Evolutionary conservation across 2,888 invertebrate species (phyloP), one percentile per base, ranked within the genome.

Genomic region (Epinotia bilunana): DNA sequence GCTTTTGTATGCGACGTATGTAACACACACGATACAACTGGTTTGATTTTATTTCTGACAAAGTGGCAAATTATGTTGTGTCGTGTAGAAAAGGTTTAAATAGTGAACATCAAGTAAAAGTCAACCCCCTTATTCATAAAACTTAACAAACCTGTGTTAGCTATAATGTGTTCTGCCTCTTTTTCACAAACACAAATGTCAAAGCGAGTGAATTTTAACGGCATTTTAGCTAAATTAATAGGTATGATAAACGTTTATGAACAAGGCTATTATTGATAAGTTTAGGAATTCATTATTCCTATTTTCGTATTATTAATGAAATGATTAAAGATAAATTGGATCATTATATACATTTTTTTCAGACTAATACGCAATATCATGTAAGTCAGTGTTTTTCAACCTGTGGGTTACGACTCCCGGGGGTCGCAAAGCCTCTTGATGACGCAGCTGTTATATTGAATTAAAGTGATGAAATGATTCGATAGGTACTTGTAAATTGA

Each of bases 231-330:
- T 39, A 39, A 39, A 39, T n/a, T n/a, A n/a, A 39, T 39, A 9
- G 39, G 39, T 39, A 39, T 9, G 39, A 39, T 9, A 39, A 39
- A 7, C 39, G 39, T 9, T 39, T 39, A 39, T 39, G 39, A 39
- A 39, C 9, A 39, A 39, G 39, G 9, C 39, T 9, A 39, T 1
- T 53, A 62, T 62, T 53, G 33, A 62, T 39, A 53, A 33, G n/a
- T 43, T 2, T 57, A 57, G 39, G 12, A 68, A 33, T 67, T 13
- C 7, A 58, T 43, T 46, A 5, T 18, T 55, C 28, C 33, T 16
- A n/a, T 18, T 23, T 28, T 53, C 65, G 71, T 62, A 62, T 78
- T 62, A 62, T 78, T 72, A 65, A 62, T 72, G 12, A 49, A 68
- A 65, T 61, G 33, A 65, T 58, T 69, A 3, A 49, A 49, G 23